Percentiles rank a stretch among this genome's conserved stretches.
Evolutionary conservation across 1,140 invertebrate genomes (phyloP).

Genomic region (Theocolax elegans): DNA sequence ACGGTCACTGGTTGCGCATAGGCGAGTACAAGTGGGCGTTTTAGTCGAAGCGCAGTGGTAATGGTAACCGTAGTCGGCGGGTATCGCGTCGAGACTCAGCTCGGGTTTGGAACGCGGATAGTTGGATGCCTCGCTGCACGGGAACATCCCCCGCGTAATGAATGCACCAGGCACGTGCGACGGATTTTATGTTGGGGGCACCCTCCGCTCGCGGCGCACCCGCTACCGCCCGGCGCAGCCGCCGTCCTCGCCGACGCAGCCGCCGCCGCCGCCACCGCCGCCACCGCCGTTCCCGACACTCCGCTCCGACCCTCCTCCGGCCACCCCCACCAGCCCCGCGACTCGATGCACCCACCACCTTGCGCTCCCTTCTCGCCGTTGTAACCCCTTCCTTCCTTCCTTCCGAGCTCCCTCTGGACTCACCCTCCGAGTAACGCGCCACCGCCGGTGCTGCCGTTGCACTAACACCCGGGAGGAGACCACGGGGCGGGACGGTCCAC

Average conservation of each 20-base stretch:
- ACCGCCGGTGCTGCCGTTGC: background rate
- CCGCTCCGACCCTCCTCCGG: background rate
- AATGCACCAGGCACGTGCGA: constrained; percentile 67
- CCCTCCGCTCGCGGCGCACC: constrained; percentile 43
- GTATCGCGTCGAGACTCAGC: too few species aligned
- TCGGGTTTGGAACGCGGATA: too few species aligned
- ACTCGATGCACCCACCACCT: constrained; percentile 40
- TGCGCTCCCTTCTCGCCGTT: constrained; percentile 34
- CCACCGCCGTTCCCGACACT: background rate
- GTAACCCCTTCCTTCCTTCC: constrained; percentile 35
- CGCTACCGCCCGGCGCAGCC: constrained; percentile 53
- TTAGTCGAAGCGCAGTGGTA: too few species aligned
- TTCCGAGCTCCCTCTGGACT: background rate
- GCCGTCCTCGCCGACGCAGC: constrained; percentile 51
- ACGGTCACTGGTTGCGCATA: too few species aligned
- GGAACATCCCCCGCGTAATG: constrained; percentile 66
- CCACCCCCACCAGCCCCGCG: background rate
- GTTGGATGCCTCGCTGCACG: constrained; percentile 60
- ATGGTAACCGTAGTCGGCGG: too few species aligned
- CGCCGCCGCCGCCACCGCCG: too few species aligned
- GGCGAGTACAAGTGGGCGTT: too few species aligned
- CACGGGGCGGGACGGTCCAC: background rate
- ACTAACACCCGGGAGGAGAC: background rate
- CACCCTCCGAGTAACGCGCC: background rate
- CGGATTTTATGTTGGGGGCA: constrained; percentile 64